Base-by-base conservation (phyloP, 2,797 vertebrate species). In the Cossypha niveicapilla region DNA sequence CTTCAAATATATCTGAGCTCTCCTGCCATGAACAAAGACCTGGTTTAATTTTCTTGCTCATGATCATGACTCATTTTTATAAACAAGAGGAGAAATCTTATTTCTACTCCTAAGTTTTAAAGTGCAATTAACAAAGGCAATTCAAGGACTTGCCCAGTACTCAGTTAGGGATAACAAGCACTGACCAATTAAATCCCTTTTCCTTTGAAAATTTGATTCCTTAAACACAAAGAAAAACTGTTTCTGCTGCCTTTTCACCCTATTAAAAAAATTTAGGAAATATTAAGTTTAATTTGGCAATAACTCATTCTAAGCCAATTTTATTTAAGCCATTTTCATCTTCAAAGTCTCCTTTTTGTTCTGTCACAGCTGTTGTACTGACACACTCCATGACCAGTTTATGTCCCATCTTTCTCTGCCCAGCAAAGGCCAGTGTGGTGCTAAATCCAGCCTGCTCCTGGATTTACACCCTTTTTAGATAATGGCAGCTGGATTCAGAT, bases 291-390 rank as follows among this genome's bases (percentile, higher is more conserved):
- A 71, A 57, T 65, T 91, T 80, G 25, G 17, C 45, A 45, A 34
- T 34, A 70, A 65, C 37, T 65, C 16, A 56, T 78, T 88, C 77
- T 12, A 72, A 86, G 28, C 30, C 18, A 56, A 16, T 77, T 91
- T 90, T 72, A 39, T 50, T 21, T 37, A 35, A 75, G n/a, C 6
- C 13, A 9, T 89, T 88, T 86, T 70, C 39, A 58, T 54, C n/a
- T 85, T 81, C 21, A 79, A 68, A 86, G 18, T 80, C 24, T 74
- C 12, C 30, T 86, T 75, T 94, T 75, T 16, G 24, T 53, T 86
- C 39, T 25, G 2, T 65, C 66, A 68, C 84, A 90, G 78, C 73
- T 92, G 73, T 56, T 72, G 39, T 18, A 23, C 24, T 68, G 27
- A 54, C 45, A 68, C 3, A 6, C 8, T 68, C 27, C 13, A 23